Evolutionary conservation across 2,888 invertebrate species (phyloP).

Genomic region (Amphipoea oculea): DNA sequence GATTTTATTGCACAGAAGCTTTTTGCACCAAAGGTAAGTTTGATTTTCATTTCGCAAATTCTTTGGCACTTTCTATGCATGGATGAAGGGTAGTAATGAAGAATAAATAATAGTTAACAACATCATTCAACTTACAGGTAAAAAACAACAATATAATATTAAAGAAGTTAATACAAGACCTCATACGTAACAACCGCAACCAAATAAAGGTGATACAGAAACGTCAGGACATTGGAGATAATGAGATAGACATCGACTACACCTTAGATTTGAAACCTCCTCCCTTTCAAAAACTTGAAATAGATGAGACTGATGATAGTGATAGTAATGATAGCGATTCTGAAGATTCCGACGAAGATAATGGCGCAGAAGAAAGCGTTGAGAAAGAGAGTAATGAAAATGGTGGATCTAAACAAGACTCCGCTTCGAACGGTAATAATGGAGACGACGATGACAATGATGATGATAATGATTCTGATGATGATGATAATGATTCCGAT

Average conservation of each 20-base stretch:
- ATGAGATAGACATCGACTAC: conserved; percentile 78
- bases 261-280: conserved; percentile 71
- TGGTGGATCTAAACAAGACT: conserved; percentile 72
- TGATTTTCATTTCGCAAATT: conserved; percentile 25
- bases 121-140: conserved; percentile 35
- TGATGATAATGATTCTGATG: conserved; percentile 30
- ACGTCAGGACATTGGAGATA: conserved; percentile 74
- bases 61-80: not conserved
- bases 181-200: conserved; percentile 47
- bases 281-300: conserved; percentile 77
- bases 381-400: conserved; percentile 67
- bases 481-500: conserved; percentile 76
- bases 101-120: not conserved
- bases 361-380: conserved; percentile 74
- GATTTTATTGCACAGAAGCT: conserved; percentile 32
- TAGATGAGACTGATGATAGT: conserved; percentile 67
- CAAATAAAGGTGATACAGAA: conserved; percentile 52
- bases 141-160: conserved; percentile 49
- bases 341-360: conserved; percentile 68
- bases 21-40: conserved; percentile 49
- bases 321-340: conserved; percentile 63
- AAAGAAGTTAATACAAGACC: conserved; percentile 52
- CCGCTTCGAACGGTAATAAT: conserved; percentile 57
- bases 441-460: conserved; percentile 46
- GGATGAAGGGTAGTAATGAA: not conserved